Evolutionary conservation across 1,140 invertebrate species (phyloP).

Genomic region (Thaumatotibia leucotreta): DNA sequence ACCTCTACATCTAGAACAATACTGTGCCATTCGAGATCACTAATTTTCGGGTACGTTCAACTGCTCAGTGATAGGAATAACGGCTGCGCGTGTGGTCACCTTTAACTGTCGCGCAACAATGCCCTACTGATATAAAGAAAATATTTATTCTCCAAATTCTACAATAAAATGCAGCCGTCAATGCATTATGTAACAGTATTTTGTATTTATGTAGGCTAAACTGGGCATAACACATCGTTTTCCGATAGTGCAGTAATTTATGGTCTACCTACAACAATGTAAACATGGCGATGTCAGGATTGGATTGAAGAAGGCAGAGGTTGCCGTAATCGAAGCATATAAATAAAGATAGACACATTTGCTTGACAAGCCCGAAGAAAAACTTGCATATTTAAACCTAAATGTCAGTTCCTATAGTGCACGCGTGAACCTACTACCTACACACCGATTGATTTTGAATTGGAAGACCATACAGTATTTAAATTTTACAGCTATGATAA

Average conservation of each 20-base stretch:
- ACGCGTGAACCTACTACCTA: too few relatives aligned
- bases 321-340: neutral
- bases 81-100: conserved; percentile 68
- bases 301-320: neutral
- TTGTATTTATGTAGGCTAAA: conserved; percentile 35
- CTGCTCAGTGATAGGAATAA: neutral
- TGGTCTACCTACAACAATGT: conserved; percentile 8
- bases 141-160: conserved; percentile 73
- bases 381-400: neutral
- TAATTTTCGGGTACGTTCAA: neutral
- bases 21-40: neutral
- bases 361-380: neutral
- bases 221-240: conserved; percentile 25
- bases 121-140: conserved; percentile 72
- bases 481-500: too few relatives aligned
- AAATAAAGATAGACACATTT: neutral
- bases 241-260: conserved; percentile 34
- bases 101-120: conserved; percentile 65
- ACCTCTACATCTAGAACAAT: neutral
- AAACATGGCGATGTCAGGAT: neutral
- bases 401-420: too few relatives aligned
- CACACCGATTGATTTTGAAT: too few relatives aligned
- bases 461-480: too few relatives aligned
- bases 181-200: conserved; percentile 39
- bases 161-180: conserved; percentile 51